Conservation (phyloP, 2,888 invertebrate species). For the Thera obeliscata region DNA sequence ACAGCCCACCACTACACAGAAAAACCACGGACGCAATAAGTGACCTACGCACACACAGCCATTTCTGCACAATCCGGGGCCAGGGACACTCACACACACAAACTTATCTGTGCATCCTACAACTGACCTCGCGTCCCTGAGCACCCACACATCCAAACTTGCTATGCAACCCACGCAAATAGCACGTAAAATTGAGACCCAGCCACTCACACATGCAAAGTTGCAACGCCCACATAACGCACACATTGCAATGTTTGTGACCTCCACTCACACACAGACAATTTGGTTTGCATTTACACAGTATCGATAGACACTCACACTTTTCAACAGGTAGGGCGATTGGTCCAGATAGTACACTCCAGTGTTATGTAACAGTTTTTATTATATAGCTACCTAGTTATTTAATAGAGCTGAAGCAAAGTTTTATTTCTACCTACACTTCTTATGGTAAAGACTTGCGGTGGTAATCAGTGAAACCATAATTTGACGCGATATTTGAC, state of each 20-base stretch:
- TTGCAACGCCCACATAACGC: slow-evolving; percentile 3
- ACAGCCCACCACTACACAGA: slow-evolving; percentile 4
- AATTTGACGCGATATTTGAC: too few species aligned
- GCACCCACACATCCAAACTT: slow-evolving; percentile 9
- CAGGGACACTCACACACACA: slow-evolving; percentile 9
- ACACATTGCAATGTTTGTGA: slow-evolving; percentile 16
- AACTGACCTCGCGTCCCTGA: slow-evolving; percentile 9
- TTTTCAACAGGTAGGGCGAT: slow-evolving; percentile 4
- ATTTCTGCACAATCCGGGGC: not conserved
- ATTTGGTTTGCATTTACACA: not conserved
- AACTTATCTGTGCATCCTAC: not conserved
- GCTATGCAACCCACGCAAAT: not conserved
- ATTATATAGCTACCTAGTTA: not conserved
- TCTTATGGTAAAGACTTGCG: too few species aligned
- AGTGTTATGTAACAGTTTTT: not conserved
- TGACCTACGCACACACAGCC: slow-evolving; percentile 5
- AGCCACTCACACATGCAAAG: slow-evolving; percentile 15
- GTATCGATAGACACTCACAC: not conserved
- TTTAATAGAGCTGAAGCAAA: too few species aligned
- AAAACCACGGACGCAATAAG: not conserved
- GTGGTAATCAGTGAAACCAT: too few species aligned
- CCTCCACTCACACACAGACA: not conserved
- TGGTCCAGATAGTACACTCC: slow-evolving; percentile 3
- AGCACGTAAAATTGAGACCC: slow-evolving; percentile 1
- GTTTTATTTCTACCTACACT: too few species aligned